These are phyloP conservation scores for Cydia pomonella DNA, from an alignment of 1,140 invertebrate genomes.

Conservation along the genomic window DNA sequence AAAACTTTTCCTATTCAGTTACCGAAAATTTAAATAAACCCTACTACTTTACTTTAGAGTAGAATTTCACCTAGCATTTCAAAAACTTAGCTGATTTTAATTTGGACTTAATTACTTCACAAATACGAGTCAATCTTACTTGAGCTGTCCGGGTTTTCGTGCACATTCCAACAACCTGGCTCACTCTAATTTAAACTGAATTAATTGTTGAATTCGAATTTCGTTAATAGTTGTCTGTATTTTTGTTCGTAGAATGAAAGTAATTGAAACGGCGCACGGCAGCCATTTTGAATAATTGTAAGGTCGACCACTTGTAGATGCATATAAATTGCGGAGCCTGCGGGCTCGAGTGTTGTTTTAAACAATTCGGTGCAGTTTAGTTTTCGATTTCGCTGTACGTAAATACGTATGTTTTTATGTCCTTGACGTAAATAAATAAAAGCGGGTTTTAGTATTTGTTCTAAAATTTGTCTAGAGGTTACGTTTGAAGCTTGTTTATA, in stretches of 20 bases:
- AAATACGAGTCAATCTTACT: background rate
- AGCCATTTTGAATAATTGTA: constrained; percentile 11
- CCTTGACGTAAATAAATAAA: background rate
- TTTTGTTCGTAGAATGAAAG: background rate
- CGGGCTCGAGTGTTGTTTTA: background rate
- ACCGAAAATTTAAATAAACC: background rate
- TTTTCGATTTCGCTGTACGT: background rate
- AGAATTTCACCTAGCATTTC: background rate
- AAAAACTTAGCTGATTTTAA: background rate
- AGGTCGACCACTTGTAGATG: constrained; percentile 20
- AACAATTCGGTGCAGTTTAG: background rate
- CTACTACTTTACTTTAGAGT: background rate
- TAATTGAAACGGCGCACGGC: background rate
- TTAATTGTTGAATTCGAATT: background rate
- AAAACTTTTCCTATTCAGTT: background rate
- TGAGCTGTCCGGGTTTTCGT: background rate
- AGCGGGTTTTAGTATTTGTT: background rate
- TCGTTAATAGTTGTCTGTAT: background rate
- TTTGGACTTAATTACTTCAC: background rate
- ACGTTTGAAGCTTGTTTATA: too few relatives aligned
- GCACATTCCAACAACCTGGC: background rate
- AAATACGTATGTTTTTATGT: constrained; percentile 7
- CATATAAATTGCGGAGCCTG: background rate
- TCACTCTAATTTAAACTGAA: background rate
- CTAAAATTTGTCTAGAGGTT: too few relatives aligned